Conservation (phyloP, 1,140 invertebrate species). For the Idris sp. region DNA sequence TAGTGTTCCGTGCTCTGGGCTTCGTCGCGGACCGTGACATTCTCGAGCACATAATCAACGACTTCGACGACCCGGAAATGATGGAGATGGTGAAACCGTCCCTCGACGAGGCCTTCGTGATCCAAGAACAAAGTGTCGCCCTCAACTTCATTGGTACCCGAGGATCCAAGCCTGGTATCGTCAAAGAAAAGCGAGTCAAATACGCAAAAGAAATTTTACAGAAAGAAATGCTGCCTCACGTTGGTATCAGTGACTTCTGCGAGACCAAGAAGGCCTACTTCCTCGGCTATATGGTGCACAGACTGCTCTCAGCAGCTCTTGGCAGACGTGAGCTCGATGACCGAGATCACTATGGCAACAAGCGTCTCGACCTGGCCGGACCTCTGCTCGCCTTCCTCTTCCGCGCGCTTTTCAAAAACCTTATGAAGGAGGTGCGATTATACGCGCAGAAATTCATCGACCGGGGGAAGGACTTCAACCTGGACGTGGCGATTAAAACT, state of each 20-base stretch:
- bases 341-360: constrained; percentile 99
- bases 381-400: constrained; percentile 97
- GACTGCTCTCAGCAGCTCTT: constrained; percentile 93
- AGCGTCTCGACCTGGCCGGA: constrained; percentile 96
- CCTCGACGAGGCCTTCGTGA: constrained; percentile 98
- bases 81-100: constrained; percentile 99
- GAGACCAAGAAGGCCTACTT: constrained; percentile 99
- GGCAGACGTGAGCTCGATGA: constrained; percentile 98
- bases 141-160: constrained; percentile 98
- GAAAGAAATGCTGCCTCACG: constrained; percentile 99
- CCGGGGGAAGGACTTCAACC: constrained; percentile 79
- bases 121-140: constrained; percentile 98
- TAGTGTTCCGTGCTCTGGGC: constrained; percentile 96
- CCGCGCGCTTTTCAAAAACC: constrained; percentile 93
- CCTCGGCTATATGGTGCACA: constrained; percentile 98
- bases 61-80: constrained; percentile 99
- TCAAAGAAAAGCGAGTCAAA: constrained; percentile 98
- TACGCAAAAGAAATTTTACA: constrained; percentile 99
- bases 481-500: constrained; percentile 65
- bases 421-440: constrained; percentile 96
- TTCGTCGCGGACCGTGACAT: constrained; percentile 99
- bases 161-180: constrained; percentile 96
- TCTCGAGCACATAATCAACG: constrained; percentile 98
- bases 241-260: constrained; percentile 98
- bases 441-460: constrained; percentile 99